Evolutionary conservation across 2,888 invertebrate species (phyloP).

Genomic region (Andrena marginata): DNA sequence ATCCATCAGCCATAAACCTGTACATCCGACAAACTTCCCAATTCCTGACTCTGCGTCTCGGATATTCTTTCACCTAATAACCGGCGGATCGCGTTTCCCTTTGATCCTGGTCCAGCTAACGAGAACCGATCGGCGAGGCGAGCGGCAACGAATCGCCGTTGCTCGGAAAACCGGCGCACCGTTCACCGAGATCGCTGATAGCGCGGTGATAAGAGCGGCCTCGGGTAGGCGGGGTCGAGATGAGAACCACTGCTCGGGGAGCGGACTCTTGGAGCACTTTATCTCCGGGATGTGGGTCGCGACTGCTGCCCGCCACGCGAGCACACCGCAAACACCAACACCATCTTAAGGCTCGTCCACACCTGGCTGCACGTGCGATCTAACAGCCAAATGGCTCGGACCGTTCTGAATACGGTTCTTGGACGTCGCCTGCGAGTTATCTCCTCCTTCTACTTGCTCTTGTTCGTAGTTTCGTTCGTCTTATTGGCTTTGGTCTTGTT

Average conservation of each 20-base stretch:
- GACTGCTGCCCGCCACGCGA: conserved; percentile 83
- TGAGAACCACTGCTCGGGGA: conserved; percentile 82
- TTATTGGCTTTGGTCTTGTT: background rate
- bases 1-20: too few species aligned
- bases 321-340: conserved; percentile 63
- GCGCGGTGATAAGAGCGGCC: conserved; percentile 31
- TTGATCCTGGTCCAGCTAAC: background rate
- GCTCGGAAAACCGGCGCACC: background rate
- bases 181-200: conserved; percentile 15
- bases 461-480: background rate
- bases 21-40: background rate
- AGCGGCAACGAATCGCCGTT: background rate
- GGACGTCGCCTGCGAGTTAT: conserved; percentile 7
- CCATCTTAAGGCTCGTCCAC: conserved; percentile 78
- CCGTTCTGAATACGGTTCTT: conserved; percentile 18
- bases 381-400: conserved; percentile 19
- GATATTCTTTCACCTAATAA: background rate
- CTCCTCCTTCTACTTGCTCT: conserved; percentile 2
- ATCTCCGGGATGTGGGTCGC: conserved; percentile 84
- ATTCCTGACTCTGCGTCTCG: background rate
- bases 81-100: background rate
- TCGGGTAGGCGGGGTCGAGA: conserved; percentile 80
- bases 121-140: background rate
- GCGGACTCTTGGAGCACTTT: conserved; percentile 81
- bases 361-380: conserved; percentile 66